These are phyloP conservation scores for Phylloscopus trochilus DNA, from an alignment of 2,113 vertebrate species.

Conservation along the genomic window DNA sequence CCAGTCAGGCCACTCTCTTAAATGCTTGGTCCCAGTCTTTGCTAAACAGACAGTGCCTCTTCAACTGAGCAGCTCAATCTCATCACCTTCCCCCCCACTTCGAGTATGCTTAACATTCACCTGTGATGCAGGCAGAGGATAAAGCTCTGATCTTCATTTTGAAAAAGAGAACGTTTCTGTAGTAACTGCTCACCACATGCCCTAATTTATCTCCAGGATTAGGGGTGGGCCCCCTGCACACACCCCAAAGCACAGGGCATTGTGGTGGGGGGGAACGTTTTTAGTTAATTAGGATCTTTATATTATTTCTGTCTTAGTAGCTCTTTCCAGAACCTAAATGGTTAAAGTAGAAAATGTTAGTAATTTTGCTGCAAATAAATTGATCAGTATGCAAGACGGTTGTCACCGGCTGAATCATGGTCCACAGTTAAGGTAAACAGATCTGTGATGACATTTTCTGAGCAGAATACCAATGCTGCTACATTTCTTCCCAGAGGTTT, in stretches of 20 bases:
- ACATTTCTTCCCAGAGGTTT: conserved; percentile 71
- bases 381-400: conserved; percentile 81
- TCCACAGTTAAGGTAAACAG: conserved; percentile 81
- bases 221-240: background rate
- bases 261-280: background rate
- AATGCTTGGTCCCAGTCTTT: background rate
- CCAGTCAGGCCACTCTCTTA: background rate
- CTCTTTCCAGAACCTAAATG: conserved; percentile 65
- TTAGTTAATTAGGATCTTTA: background rate
- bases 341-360: conserved; percentile 68
- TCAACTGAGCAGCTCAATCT: background rate
- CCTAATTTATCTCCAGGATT: background rate
- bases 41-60: background rate
- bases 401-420: conserved; percentile 78
- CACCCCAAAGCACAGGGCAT: background rate
- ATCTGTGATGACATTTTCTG: conserved; percentile 80
- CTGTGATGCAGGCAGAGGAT: background rate
- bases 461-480: conserved; percentile 79
- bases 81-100: background rate
- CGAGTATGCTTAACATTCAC: background rate
- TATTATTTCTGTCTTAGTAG: background rate
- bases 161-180: background rate
- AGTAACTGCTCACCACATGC: background rate
- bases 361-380: conserved; percentile 75
- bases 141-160: conserved; percentile 15